Base-by-base conservation (phyloP, 1,140 invertebrate genomes). In the Lordiphosa mommai region DNA sequence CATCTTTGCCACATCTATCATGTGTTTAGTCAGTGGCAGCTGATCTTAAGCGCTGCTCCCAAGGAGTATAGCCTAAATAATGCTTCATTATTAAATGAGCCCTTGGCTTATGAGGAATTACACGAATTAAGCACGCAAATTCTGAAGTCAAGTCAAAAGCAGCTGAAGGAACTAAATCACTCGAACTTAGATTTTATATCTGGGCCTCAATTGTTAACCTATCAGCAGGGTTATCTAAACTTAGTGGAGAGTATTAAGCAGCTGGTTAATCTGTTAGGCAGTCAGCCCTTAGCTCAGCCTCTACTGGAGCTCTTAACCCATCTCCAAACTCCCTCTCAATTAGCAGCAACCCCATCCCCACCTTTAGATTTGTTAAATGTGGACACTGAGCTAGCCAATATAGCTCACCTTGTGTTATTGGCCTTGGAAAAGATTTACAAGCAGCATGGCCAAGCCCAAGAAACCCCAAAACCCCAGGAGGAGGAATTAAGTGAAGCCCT, bases 351-450 rank as follows among this genome's bases (percentile, higher is more conserved):
- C 4, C 0, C 17, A 6, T 0, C 53, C 60, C 44, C 2, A 44
- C 8, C 6, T 5, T 46, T 66, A 4, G 61, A 79, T 40, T 56
- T 88, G 3, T 38, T 38, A 12, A 76, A 86, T 41, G 70, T 86
- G 9, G 76, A 87, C 17, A 66, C 59, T 9, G 72, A 90, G 65
- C 71, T 92, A 3, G 91, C 93, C 77, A 89, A 90, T 55, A 86
- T 94, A 40, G 79, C 92, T 1, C 91, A 92, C 43, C 90, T 88
- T 30, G 90, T 94, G 70, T 87, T 95, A 1, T 58, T 94, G 4
- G 88, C 91, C 0, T 90, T 95, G 51, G 94, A 95, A 80, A 92
- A 92, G 38, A 89, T 94, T 32, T 94, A 93, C 67, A 95, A 95
- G 82, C 92, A 92, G 59, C 91, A 92, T 88, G 65, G 88, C 29